Evolutionary conservation across 2,113 vertebrate species (phyloP), one percentile per base, ranked within the genome.

Genomic region (Petrocephalus microphthalmus): DNA sequence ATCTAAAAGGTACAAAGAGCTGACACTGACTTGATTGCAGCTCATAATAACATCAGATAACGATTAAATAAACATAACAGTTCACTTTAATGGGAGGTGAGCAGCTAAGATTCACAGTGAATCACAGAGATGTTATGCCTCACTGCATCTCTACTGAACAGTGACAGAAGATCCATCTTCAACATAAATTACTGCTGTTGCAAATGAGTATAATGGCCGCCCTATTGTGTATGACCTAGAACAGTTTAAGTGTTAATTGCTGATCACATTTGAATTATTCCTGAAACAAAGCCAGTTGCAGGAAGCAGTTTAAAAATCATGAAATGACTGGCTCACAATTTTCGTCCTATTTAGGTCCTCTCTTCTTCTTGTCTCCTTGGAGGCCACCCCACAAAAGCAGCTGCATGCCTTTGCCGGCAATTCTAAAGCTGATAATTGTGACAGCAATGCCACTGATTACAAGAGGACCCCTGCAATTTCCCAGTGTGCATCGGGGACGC

Each of bases 371-470:
- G 49, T n/a, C 17, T 25, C 67, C 60, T 22, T 17, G 11, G 64
- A 29, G 22, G 47, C 49, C 37, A 17, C 19, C 87, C 74, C 51
- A 87, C 49, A 88, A 82, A 88, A 82, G 52, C 71, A 81, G 71
- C 87, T 88, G 87, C 29, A 45, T 17, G 52, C 49, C 51, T 82
- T 88, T 82, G 29, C 81, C 42, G 2, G 87, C 71, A 82, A 82
- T 56, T 82, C 71, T 33, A 82, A 82, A 42, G 87, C 74, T 56
- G 19, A 33, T 82, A 81, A 88, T 88, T 88, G 67, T 88, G 87
- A 37, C 33, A 37, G 15, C 52, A 88, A 88, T 42, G 56, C 71
- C 25, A 53, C 49, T 88, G 87, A 88, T 88, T 88, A 81, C 71
- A 42, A 88, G 87, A 88, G 49, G 87, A 56, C 47, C 29, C 67